A percentile compares a stretch with the other conserved stretches of the same genome.
phyloP scores from a whole-genome alignment of 2,113 vertebrate genomes.

The Sebastes schlegelii region DNA sequence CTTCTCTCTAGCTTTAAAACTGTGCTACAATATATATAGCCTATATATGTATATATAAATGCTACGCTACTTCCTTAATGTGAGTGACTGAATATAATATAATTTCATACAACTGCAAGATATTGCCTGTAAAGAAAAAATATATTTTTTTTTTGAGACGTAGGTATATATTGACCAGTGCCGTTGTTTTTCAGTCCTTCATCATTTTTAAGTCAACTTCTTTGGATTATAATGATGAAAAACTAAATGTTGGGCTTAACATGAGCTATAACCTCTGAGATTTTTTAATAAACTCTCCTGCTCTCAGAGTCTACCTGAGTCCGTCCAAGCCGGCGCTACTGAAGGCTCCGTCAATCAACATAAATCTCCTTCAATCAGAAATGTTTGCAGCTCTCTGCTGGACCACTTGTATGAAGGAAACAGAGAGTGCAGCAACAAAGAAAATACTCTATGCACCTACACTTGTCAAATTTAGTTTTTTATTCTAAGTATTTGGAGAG shows the following conservation, averaged over 20 bases:
- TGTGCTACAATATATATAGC: too few species aligned
- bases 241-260: constrained; percentile 12
- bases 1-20: too few species aligned
- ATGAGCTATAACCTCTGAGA: constrained; percentile 13
- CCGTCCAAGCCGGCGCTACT: constrained; percentile 34
- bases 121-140: too few species aligned
- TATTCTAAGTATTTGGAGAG: neutral
- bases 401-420: constrained; percentile 1
- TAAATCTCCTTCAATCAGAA: constrained; percentile 61
- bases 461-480: neutral
- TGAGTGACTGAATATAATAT: neutral
- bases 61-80: neutral
- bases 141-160: too few species aligned
- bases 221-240: constrained; percentile 27
- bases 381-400: constrained; percentile 35
- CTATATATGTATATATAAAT: neutral
- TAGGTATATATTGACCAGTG: neutral
- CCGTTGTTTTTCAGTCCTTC: constrained; percentile 7
- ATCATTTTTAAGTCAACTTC: constrained; percentile 29
- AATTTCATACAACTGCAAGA: neutral
- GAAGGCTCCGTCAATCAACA: constrained; percentile 56
- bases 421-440: neutral
- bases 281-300: constrained; percentile 33
- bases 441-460: neutral
- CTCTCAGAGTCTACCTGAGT: constrained; percentile 28